Evolutionary conservation across 2,888 invertebrate genomes (phyloP), one percentile per base, ranked within the genome.

Genomic region (Cephus runcator): DNA sequence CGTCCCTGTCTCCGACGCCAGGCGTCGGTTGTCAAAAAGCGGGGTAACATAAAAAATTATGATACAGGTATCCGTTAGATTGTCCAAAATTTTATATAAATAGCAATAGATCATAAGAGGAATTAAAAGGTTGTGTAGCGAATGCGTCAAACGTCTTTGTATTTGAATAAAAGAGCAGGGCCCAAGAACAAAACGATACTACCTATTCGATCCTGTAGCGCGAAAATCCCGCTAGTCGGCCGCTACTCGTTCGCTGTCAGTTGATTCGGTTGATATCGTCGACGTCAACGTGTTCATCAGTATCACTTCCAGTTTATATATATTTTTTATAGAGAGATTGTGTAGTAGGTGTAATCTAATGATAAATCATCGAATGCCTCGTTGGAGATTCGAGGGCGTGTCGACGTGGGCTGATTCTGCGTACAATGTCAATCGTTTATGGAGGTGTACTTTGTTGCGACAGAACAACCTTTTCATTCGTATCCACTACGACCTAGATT

Each of bases 371-470:
- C 56, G 56, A 56, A 56, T 23, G 23, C 56, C 23, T 77, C 73
- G 36, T 6, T 12, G 33, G 74, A 56, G 34, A 34, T 69, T 15
- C 74, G 73, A n/a, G 79, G 40, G 77, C 77, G 73, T 75, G 77
- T 78, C 79, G 69, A 81, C 80, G 81, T 83, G 77, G 81, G 79
- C 75, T 73, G 81, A 40, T 82, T 80, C 56, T 56, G 56, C 56
- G 56, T 69, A 76, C 83, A 82, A 79, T 83, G 82, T 81, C 81
- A 83, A 79, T 78, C 83, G 80, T 82, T 81, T 82, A 81, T 82
- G 77, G 77, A 79, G 76, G 80, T 75, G 78, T 69, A 56, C 56
- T 6, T 56, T 56, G 56, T 56, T 56, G 56, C 56, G 56, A 56
- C 56, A 56, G 56, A 56, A 56, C 56, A 56, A 56, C 56, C 56